Base-by-base conservation (phyloP, 1,140 invertebrate species). In the Drosophila hydei region DNA sequence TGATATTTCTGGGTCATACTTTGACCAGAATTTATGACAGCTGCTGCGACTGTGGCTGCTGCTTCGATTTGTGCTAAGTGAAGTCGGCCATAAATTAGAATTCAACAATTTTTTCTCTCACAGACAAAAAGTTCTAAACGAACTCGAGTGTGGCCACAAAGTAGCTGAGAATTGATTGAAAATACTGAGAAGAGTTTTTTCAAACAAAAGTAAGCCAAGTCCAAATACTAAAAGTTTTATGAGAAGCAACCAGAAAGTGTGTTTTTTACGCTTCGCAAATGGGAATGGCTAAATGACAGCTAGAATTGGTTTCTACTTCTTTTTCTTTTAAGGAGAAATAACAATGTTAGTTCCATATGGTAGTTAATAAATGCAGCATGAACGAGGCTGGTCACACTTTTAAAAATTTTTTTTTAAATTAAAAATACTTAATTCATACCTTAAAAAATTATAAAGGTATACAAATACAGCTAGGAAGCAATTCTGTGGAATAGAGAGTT, bases 21-120 rank as follows among this genome's bases (percentile, higher is more conserved):
- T 80, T 71, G 61, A 40, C 60, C 64, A 59, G 2, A 81, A 81
- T 87, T 87, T 88, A 87, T 77, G 77, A 69, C 54, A 80, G 64
- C 73, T 73, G 48, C 56, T 60, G 48, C 59, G 68, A 8, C 27
- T 30, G 27, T 30, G 27, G 48, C 51, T 56, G 45, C 43, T 58
- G 47, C 56, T 60, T 52, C 61, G 74, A 85, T 62, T 72, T 16
- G 51, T 40, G 74, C 67, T 88, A 87, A 87, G 81, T 87, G 75
- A 74, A 88, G 55, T 69, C 60, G 50, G 56, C 45, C 78, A 88
- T 87, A 88, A 87, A 87, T 87, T 81, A 45, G 25, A 59, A 19
- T 43, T 71, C 65, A 70, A 52, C 56, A 63, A 33, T 33, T 33
- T 33, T 27, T 50, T 4, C 51, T 16, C 47, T 3, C 48, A 59